Percentiles rank a stretch among this genome's conserved stretches.
Conservation (phyloP, 2,797 vertebrate genomes). For the Protosalanx chinensis region DNA sequence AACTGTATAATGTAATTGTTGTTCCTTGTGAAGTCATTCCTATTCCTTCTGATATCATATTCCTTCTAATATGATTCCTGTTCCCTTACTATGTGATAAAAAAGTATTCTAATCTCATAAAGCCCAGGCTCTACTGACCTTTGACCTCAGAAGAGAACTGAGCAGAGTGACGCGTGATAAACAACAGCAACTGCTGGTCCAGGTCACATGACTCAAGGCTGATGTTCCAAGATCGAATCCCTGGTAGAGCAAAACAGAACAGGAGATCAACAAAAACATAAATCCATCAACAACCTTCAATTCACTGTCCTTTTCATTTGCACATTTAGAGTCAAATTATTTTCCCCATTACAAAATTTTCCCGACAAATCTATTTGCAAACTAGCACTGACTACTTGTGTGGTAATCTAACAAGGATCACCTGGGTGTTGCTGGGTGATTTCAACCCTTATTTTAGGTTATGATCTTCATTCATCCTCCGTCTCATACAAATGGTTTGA, state of each 20-base stretch:
- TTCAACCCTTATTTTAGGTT: no score
- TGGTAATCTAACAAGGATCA: not conserved
- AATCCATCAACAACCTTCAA: not conserved
- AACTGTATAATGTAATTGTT: no score
- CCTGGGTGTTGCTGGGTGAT: not conserved
- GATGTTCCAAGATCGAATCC: slow-evolving; percentile 91
- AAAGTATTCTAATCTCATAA: not conserved
- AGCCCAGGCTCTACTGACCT: slow-evolving; percentile 79
- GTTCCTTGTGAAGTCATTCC: not conserved
- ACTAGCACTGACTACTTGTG: not conserved
- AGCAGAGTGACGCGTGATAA: slow-evolving; percentile 90
- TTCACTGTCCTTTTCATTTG: no score
- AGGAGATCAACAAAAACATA: not conserved
- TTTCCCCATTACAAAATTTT: not conserved
- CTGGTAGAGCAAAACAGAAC: slow-evolving; percentile 57
- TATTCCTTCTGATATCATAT: not conserved
- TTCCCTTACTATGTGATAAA: not conserved
- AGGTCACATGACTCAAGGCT: slow-evolving; percentile 80
- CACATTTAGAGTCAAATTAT: not conserved
- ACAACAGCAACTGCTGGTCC: slow-evolving; percentile 86
- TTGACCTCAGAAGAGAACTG: slow-evolving; percentile 94
- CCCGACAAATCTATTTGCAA: not conserved
- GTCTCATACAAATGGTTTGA: not conserved
- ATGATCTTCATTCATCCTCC: not conserved
- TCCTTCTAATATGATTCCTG: no score